These are phyloP conservation scores for Prunella fulvescens DNA, from an alignment of 2,113 vertebrate species.

Conservation along the genomic window DNA sequence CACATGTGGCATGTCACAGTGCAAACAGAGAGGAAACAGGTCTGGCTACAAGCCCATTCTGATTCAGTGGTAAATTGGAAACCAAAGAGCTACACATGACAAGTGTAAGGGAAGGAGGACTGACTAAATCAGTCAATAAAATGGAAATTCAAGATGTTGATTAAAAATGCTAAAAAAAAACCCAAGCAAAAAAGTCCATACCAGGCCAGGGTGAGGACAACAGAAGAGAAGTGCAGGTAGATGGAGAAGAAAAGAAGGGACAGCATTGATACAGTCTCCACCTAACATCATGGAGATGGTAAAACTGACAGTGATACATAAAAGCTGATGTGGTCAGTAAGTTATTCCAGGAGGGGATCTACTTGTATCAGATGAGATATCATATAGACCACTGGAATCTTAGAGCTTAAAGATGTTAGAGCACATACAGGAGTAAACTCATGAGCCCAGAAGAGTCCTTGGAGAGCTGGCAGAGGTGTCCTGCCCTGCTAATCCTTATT, in stretches of 20 bases:
- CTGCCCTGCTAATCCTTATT: conserved; percentile 39
- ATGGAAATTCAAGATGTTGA: background rate
- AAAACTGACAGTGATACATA: background rate
- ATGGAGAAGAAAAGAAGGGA: background rate
- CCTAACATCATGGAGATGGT: background rate
- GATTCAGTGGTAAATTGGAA: background rate
- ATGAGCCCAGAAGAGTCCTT: conserved; percentile 20
- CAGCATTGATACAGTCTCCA: background rate
- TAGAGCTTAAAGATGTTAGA: conserved; percentile 9
- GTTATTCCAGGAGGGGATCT: background rate
- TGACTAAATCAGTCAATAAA: background rate
- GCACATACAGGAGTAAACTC: conserved; percentile 7
- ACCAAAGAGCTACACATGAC: background rate
- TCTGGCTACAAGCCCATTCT: conserved; percentile 21
- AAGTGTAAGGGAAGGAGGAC: background rate
- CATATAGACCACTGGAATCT: conserved; percentile 16
- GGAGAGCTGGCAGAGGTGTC: conserved; percentile 35
- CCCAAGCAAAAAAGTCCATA: background rate
- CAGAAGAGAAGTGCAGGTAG: background rate
- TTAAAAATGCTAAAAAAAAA: background rate
- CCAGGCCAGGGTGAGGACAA: background rate
- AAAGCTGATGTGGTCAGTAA: background rate
- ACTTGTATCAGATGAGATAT: background rate
- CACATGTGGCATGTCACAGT: conserved; percentile 11
- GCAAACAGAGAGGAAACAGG: background rate